A percentile compares a stretch with the other conserved stretches of the same genome.
These are phyloP conservation scores for Riparia riparia DNA, from an alignment of 2,113 vertebrate genomes.

Conservation along the genomic window DNA sequence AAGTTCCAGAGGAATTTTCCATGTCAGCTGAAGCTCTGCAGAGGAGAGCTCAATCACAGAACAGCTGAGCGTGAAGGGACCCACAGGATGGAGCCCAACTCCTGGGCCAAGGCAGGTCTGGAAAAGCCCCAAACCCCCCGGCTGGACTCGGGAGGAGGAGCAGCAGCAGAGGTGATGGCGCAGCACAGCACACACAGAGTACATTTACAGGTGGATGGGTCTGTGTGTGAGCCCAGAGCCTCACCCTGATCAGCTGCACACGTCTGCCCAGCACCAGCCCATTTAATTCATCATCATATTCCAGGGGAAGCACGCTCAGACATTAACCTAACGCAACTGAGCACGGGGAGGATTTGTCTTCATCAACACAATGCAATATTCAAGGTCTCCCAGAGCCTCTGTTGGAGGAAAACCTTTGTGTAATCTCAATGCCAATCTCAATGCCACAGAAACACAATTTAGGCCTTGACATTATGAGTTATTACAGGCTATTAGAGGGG, in stretches of 20 bases:
- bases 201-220: fast-evolving
- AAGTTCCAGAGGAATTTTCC: fast-evolving
- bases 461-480: constrained; percentile 7
- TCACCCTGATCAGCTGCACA: background rate
- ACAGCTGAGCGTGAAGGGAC: fast-evolving
- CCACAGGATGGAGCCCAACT: fast-evolving
- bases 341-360: constrained; percentile 19
- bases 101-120: background rate
- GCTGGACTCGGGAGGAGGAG: background rate
- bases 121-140: background rate
- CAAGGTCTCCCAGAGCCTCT: background rate
- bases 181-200: fast-evolving
- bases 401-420: background rate
- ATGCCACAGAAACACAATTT: background rate
- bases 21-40: background rate
- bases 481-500: background rate
- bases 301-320: background rate
- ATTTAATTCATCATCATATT: background rate
- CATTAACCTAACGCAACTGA: background rate
- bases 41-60: background rate
- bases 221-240: background rate
- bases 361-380: background rate
- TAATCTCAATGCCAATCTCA: background rate
- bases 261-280: background rate
- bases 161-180: fast-evolving